These are phyloP conservation scores for Drosophila sulfurigaster DNA, from an alignment of 1,140 invertebrate species.

Conservation along the genomic window DNA sequence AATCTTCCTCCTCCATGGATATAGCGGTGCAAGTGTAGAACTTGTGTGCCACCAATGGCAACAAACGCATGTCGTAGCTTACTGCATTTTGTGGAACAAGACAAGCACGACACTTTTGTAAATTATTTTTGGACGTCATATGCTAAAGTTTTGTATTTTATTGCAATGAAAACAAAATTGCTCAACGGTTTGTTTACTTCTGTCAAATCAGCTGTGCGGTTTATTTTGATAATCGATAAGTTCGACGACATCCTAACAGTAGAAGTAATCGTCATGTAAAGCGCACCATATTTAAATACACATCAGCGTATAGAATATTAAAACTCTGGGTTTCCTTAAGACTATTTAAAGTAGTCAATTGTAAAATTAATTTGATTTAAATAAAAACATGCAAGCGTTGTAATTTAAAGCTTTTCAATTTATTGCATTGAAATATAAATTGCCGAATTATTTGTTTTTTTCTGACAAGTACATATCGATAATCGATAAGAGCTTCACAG, in stretches of 20 bases:
- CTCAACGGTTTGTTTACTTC: constrained; percentile 13
- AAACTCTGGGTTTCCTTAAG: too few relatives aligned
- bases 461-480: background rate
- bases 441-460: constrained; percentile 9
- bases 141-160: background rate
- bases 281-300: background rate
- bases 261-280: background rate
- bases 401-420: background rate
- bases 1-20: background rate
- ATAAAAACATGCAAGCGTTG: too few relatives aligned
- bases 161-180: background rate
- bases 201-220: constrained; percentile 19
- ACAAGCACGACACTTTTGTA: constrained; percentile 57
- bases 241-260: background rate
- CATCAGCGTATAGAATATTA: too few relatives aligned
- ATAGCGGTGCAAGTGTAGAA: constrained; percentile 53
- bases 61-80: constrained; percentile 37
- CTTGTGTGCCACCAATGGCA: constrained; percentile 45
- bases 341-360: too few relatives aligned
- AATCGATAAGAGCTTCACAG: background rate
- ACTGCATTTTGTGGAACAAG: constrained; percentile 1
- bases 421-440: background rate
- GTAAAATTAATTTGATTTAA: too few relatives aligned
- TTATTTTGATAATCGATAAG: constrained; percentile 8
- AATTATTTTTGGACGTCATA: constrained; percentile 10